Evolutionary conservation across 2,888 invertebrate species (phyloP), one percentile per base, ranked within the genome.

Genomic region (Thymelicus sylvestris): DNA sequence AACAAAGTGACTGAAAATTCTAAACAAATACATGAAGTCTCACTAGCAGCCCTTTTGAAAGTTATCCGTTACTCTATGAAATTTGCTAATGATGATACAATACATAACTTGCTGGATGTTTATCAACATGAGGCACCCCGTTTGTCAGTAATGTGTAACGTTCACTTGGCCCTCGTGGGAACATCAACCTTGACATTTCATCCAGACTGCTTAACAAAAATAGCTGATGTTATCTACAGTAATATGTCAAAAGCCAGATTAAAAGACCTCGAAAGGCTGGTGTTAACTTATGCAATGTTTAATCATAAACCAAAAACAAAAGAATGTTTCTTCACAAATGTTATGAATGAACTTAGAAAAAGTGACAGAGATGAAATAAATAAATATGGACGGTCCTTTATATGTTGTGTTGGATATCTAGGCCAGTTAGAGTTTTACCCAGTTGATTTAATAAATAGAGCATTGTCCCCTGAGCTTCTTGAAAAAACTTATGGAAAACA

Each of bases 261-360:
- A 0, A 97, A 97, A 87, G 97, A 97, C 81, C 88, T 97, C 44
- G 97, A 97, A 86, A 94, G 97, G 77, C 86, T 97, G 8, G 86
- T 95, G 4, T 92, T 96, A 73, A 93, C 94, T 0, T 94, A 95
- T 80, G 94, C 95, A 2, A 94, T 95, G 80, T 96, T 96, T 75
- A 95, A 96, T 83, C 94, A 92, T 68, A 85, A 87, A 72, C 95
- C 95, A 13, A 77, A 91, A 66, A 94, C 91, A n/a, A 76, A 82
- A 74, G 79, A 83, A 61, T 82, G 83, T 70, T 88, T 93, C 65
- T 84, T 89, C 72, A 81, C 90, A 12, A 91, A 90, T 74, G 81
- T 91, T 1, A 74, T 90, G 12, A 86, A 92, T 48, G 93, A 95
- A 72, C 78, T 97, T 41, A 91, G 94, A 71, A 91, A 87, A 64